Conservation (phyloP, 2,888 invertebrate species). For the Mesorhabditis sp. region DNA sequence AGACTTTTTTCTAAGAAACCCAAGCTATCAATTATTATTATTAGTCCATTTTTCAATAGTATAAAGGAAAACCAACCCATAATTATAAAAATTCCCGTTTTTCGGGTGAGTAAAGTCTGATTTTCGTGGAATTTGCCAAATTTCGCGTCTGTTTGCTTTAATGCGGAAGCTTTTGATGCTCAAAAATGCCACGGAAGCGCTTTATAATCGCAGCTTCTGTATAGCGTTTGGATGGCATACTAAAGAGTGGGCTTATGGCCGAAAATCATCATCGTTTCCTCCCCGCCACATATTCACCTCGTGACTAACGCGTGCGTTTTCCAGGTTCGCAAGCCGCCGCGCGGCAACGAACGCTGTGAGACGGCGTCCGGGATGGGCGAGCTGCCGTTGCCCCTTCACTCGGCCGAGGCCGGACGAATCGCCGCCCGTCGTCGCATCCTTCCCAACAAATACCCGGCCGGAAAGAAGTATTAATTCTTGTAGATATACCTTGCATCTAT, state of each 20-base stretch:
- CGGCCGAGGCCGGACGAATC: constrained; percentile 2
- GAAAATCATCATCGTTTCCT: too few species aligned
- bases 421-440: constrained; percentile 5
- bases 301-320: too few species aligned
- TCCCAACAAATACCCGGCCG: constrained; percentile 15
- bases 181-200: too few species aligned
- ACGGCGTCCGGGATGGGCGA: constrained; percentile 39
- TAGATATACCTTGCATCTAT: background rate
- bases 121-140: background rate
- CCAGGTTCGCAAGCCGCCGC: background rate
- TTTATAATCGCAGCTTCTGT: too few species aligned
- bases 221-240: background rate
- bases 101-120: background rate
- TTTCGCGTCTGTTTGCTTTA: background rate
- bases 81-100: background rate
- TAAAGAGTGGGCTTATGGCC: too few species aligned
- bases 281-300: too few species aligned
- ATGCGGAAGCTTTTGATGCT: background rate
- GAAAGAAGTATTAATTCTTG: constrained; percentile 11
- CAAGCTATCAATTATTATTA: too few species aligned
- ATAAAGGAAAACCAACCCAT: background rate
- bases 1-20: too few species aligned
- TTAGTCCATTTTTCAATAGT: too few species aligned
- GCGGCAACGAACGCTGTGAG: constrained; percentile 21
- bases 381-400: constrained; percentile 28